Conservation (phyloP, 2,888 invertebrate genomes). For the Mesodorylaimus sp. region DNA sequence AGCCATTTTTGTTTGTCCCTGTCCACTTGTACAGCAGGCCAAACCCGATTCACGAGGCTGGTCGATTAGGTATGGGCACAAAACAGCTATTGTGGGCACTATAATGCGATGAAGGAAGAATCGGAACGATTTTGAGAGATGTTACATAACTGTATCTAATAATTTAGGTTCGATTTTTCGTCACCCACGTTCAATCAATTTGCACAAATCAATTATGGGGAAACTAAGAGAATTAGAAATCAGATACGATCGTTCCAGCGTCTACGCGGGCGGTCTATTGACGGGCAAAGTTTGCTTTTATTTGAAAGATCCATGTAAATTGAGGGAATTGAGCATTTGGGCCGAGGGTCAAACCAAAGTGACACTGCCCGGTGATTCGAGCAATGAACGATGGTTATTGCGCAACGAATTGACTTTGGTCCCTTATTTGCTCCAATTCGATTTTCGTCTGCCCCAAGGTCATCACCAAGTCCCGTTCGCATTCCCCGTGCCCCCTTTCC, state of each 20-base stretch:
- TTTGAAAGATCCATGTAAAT: background rate
- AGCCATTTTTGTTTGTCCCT: too few species aligned
- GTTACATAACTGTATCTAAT: too few species aligned
- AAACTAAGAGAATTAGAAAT: conserved; percentile 11
- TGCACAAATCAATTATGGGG: background rate
- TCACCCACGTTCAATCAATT: too few species aligned
- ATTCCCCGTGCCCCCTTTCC: conserved; percentile 3
- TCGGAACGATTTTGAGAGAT: too few species aligned
- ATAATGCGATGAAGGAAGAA: too few species aligned
- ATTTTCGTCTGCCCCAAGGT: conserved; percentile 2
- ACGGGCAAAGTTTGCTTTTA: background rate
- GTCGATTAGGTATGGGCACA: too few species aligned
- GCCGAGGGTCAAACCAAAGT: background rate
- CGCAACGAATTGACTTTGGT: background rate
- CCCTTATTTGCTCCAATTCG: background rate
- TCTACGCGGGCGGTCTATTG: conserved; percentile 1
- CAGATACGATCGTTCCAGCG: background rate
- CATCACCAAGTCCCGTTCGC: conserved; percentile 9
- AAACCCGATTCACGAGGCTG: too few species aligned
- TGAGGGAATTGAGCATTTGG: background rate
- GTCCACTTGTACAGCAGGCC: too few species aligned
- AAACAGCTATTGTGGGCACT: too few species aligned
- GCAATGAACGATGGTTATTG: background rate
- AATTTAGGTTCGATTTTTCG: too few species aligned
- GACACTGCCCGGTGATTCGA: background rate